Evolutionary conservation across 2,888 invertebrate genomes (phyloP), one percentile per base, ranked within the genome.

Genomic region (Pseudanteris insignis): DNA sequence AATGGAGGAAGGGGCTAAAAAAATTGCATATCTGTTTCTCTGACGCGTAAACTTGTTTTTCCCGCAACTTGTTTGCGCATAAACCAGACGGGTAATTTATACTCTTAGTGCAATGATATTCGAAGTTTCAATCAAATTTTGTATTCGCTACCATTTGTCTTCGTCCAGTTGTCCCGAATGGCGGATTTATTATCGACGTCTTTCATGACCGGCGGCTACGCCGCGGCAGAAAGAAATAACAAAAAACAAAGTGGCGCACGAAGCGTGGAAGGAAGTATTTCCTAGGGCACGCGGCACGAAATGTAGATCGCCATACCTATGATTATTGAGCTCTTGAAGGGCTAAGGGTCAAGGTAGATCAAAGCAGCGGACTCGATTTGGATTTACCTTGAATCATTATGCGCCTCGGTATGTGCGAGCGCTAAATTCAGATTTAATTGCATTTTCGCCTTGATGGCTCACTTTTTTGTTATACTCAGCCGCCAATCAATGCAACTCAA

Each of bases 311-410:
- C 48, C 37, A 58, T 44, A 29, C 43, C 50, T 58, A 58, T 58
- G 48, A 58, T 57, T 63, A 59, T 58, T 50, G 58, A 62, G 41
- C 55, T 62, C 47, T 64, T 44, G 43, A 32, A 36, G 51, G 51
- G 62, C 34, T 36, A 37, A 51, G 34, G 62, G 62, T 64, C 64
- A 53, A 51, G 30, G 46, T 34, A 63, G 55, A 63, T 59, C 48
- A 47, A 51, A 48, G 59, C n/a, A 30, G 36, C 44, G 53, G 59
- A 63, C 60, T 63, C 47, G 50, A 63, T 60, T 55, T 60, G 55
- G 60, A 63, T 63, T 63, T 51, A 60, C 55, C 47, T 34, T 12
- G 37, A 53, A 53, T 44, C 37, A 44, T 44, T 53, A 53, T 53
- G 38, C 37, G 24, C 34, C 32, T 30, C 14, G 37, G 43, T 29